phyloP scores from a whole-genome alignment of 2,888 invertebrate genomes.

The Ornithoptera priamus region DNA sequence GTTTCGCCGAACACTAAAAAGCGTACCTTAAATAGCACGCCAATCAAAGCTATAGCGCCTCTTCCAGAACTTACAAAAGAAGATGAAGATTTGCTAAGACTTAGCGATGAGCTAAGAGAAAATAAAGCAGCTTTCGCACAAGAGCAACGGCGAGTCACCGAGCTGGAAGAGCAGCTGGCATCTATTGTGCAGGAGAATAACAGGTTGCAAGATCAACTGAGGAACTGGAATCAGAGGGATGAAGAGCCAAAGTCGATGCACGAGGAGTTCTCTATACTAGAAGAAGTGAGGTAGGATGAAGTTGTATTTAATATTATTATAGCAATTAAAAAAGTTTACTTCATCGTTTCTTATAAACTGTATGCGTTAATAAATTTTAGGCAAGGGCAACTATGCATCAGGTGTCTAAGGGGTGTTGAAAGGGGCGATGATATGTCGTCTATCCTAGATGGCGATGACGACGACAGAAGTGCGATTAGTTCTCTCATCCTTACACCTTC shows the following conservation, averaged over 20 bases:
- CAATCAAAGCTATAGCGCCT: conserved; percentile 58
- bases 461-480: conserved; percentile 83
- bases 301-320: background rate
- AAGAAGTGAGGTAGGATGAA: conserved; percentile 87
- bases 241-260: conserved; percentile 90
- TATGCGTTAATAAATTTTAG: conserved; percentile 58
- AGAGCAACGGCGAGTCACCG: conserved; percentile 86
- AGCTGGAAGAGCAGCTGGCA: conserved; percentile 88
- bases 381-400: conserved; percentile 90
- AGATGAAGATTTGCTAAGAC: conserved; percentile 74
- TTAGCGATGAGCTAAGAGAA: conserved; percentile 86
- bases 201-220: conserved; percentile 84
- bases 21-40: conserved; percentile 56
- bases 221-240: conserved; percentile 82
- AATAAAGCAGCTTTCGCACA: conserved; percentile 83
- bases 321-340: background rate
- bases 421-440: conserved; percentile 82
- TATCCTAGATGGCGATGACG: conserved; percentile 86
- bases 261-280: conserved; percentile 89
- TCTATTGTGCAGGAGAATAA: conserved; percentile 85
- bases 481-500: conserved; percentile 71
- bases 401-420: conserved; percentile 85
- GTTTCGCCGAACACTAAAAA: conserved; percentile 46
- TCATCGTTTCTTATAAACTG: no score
- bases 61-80: conserved; percentile 76